Conservation (phyloP, 2,888 invertebrate genomes). For the Dynastes maya region DNA sequence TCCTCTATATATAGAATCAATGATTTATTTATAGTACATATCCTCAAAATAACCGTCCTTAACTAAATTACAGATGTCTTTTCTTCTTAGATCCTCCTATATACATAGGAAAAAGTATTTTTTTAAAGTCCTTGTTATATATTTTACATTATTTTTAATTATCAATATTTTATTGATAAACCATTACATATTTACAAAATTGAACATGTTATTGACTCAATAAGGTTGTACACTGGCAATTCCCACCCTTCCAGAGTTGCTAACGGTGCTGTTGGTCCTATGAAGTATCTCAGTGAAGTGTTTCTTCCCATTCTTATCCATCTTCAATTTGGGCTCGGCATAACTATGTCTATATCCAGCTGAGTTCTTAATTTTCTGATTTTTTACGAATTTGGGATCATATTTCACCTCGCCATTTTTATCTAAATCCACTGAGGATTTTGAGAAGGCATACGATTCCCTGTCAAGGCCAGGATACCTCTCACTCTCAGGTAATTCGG, state of each 20-base stretch:
- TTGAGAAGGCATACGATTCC: conserved; percentile 63
- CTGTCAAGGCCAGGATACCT: conserved; percentile 73
- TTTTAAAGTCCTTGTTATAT: too few relatives aligned
- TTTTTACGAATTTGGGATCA: conserved; percentile 63
- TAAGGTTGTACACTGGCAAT: conserved; percentile 70
- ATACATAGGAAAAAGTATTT: too few relatives aligned
- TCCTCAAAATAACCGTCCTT: too few relatives aligned
- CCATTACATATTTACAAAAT: conserved; percentile 11
- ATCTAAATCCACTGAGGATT: conserved; percentile 64
- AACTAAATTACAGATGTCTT: too few relatives aligned
- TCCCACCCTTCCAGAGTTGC: conserved; percentile 68
- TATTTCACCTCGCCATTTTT: conserved; percentile 61
- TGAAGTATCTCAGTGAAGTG: conserved; percentile 67
- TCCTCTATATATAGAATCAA: too few relatives aligned
- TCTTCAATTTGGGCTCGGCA: conserved; percentile 77
- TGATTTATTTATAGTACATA: too few relatives aligned
- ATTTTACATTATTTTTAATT: too few relatives aligned
- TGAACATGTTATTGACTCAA: conserved; percentile 55
- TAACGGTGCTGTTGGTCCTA: conserved; percentile 68
- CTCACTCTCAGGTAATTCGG: conserved; percentile 73
- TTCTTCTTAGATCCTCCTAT: too few relatives aligned
- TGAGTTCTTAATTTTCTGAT: conserved; percentile 62
- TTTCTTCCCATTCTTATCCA: conserved; percentile 64
- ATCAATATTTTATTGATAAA: neutral
- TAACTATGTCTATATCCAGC: conserved; percentile 76